Conservation (phyloP, 2,797 vertebrate species). For the Artibeus lituratus region DNA sequence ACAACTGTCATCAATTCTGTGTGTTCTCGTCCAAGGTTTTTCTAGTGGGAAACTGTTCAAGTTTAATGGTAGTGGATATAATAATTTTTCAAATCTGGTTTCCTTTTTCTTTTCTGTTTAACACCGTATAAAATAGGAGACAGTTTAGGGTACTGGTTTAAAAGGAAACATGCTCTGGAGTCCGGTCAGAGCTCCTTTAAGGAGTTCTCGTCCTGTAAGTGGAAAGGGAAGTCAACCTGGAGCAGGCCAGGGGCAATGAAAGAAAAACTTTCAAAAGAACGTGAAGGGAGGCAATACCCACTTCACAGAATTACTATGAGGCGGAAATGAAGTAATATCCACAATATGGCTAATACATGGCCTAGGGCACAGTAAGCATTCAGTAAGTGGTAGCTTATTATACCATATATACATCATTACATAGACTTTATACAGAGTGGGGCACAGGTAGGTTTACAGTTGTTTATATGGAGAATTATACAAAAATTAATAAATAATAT, state of each 20-base stretch:
- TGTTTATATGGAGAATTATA: no score
- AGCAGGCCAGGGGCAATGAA: not conserved
- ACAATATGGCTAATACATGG: not conserved
- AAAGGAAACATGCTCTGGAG: not conserved
- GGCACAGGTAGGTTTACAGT: not conserved
- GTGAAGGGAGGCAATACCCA: not conserved
- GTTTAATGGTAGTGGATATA: not conserved
- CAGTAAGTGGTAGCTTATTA: not conserved
- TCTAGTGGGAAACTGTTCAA: not conserved
- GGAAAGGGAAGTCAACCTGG: not conserved
- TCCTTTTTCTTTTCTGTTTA: constrained; percentile 22
- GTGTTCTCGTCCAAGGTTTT: not conserved
- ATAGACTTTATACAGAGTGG: not conserved
- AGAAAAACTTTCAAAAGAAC: not conserved
- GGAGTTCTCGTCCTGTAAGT: not conserved
- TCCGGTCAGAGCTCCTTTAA: not conserved
- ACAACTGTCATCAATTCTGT: not conserved
- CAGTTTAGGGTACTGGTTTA: not conserved
- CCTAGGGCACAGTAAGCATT: not conserved
- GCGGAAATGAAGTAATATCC: not conserved
- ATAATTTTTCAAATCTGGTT: not conserved
- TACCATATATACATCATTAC: not conserved
- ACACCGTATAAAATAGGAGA: not conserved
- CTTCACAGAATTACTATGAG: not conserved
- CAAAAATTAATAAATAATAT: no score